Conservation (phyloP, 2,888 invertebrate genomes). For the Crossocerus cetratus region DNA sequence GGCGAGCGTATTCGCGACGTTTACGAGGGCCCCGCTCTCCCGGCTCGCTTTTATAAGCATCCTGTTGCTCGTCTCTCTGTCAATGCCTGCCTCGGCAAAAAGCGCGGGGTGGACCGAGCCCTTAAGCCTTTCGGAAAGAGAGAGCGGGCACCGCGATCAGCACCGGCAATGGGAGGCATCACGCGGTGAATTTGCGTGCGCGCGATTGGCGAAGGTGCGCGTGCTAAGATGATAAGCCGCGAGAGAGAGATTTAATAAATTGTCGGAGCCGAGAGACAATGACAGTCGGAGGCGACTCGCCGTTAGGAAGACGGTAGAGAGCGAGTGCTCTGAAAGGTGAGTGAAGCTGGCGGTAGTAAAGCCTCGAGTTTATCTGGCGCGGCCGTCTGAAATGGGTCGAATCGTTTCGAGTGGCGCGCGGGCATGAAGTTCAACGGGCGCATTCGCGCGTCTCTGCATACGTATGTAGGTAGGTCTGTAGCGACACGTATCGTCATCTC, state of each 20-base stretch:
- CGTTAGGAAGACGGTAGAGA: not conserved
- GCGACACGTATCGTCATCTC: conserved; percentile 58
- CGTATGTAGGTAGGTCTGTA: not conserved
- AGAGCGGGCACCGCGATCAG: no score
- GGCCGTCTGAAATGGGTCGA: conserved; percentile 41
- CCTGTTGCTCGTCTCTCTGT: conserved; percentile 34
- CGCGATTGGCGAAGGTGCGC: no score
- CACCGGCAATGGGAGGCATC: no score
- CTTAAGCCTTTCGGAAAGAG: no score
- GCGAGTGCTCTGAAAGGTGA: not conserved
- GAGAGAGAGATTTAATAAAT: not conserved
- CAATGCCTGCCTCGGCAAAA: not conserved
- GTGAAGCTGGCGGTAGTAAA: conserved; percentile 7
- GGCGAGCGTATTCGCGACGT: conserved; percentile 24
- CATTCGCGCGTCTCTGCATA: conserved; percentile 1
- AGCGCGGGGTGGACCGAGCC: not conserved
- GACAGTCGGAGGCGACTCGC: not conserved
- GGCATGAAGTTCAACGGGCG: conserved; percentile 3
- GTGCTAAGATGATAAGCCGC: not conserved
- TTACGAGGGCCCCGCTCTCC: conserved; percentile 34
- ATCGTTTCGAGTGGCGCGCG: conserved; percentile 11
- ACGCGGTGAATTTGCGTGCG: no score
- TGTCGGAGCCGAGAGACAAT: not conserved
- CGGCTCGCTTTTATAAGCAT: conserved; percentile 36
- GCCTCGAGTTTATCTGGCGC: conserved; percentile 15